These are phyloP conservation scores for Balanococcus diminutus DNA, from an alignment of 2,888 invertebrate genomes.

Conservation along the genomic window DNA sequence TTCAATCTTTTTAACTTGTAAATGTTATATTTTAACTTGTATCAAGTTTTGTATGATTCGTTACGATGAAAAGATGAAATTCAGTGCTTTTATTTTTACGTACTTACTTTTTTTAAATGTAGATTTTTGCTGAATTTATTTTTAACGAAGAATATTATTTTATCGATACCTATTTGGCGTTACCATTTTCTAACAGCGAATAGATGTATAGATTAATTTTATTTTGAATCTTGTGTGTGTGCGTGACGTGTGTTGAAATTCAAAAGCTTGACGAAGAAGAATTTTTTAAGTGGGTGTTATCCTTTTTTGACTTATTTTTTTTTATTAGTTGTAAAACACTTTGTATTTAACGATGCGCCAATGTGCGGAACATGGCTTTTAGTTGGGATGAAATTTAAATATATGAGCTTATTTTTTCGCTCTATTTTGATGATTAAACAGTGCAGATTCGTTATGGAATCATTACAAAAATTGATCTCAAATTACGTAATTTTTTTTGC, in stretches of 20 bases:
- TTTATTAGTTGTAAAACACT: not conserved
- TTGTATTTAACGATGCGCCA: not conserved
- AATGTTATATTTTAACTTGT: conserved; percentile 6
- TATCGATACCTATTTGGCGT: conserved; percentile 46
- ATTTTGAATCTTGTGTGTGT: not conserved
- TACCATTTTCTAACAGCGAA: conserved; percentile 51
- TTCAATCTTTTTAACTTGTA: not conserved
- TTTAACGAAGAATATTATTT: conserved; percentile 35
- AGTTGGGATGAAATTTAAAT: not conserved
- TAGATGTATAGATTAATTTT: conserved; percentile 40
- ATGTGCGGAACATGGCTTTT: not conserved
- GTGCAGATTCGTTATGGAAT: not conserved
- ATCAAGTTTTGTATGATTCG: not conserved
- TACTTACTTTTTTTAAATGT: not conserved
- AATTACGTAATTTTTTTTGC: conserved; percentile 28
- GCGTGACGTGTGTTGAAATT: not conserved
- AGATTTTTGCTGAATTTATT: conserved; percentile 19
- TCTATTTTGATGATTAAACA: not conserved
- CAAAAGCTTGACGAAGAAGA: not conserved
- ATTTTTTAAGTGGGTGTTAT: not conserved
- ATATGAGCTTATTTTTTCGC: conserved; percentile 24
- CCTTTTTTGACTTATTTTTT: not conserved
- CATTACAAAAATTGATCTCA: conserved; percentile 18
- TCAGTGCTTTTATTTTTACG: conserved; percentile 1
- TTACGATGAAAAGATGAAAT: not conserved